Evolutionary conservation across 2,113 vertebrate genomes (phyloP), one percentile per base, ranked within the genome.

Genomic region (Sorex fumeus): DNA sequence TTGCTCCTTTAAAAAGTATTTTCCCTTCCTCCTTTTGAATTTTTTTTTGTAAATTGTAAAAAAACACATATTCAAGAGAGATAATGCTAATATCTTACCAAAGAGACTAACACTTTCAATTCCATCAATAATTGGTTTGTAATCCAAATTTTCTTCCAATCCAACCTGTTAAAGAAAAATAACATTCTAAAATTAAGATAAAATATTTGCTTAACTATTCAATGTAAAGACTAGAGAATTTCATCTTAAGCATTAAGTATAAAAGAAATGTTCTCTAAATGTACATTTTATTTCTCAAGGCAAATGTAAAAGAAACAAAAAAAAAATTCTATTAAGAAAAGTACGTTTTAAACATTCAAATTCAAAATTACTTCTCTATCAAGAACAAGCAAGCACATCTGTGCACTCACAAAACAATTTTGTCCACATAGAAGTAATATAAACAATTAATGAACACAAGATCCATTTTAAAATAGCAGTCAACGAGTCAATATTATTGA

Each of bases 31-130:
- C 5, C 16, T 47, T 85, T 83, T 67, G 75, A 34, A 78, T 62
- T 18, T 30, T 47, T 66, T 25, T 81, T 94, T 90, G 45, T 13
- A 67, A 62, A 83, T 2, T 91, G 9, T 71, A 85, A 79, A 80
- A 80, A 76, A n/a, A 83, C 5, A 43, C 6, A 74, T 2, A 60
- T 21, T 23, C 57, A 60, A 60, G 57, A 9, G 19, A 60, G 64
- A 66, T 66, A 66, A 28, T 88, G 75, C 80, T 83, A 7, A 53
- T 66, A 84, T 97, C 98, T 95, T 97, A 99, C 99, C 99, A 18
- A 98, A 99, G 96, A 99, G 98, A 97, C 98, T 99, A 93, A 99
- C 99, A 53, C 97, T 98, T 96, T 97, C 98, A 60, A 99, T 98
- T 81, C 98, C 98, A 66, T 98, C 98, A 66, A 99, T 98, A 93